These are phyloP conservation scores for Orycteropus afer DNA, from an alignment of 2,113 vertebrate species.

Conservation along the genomic window DNA sequence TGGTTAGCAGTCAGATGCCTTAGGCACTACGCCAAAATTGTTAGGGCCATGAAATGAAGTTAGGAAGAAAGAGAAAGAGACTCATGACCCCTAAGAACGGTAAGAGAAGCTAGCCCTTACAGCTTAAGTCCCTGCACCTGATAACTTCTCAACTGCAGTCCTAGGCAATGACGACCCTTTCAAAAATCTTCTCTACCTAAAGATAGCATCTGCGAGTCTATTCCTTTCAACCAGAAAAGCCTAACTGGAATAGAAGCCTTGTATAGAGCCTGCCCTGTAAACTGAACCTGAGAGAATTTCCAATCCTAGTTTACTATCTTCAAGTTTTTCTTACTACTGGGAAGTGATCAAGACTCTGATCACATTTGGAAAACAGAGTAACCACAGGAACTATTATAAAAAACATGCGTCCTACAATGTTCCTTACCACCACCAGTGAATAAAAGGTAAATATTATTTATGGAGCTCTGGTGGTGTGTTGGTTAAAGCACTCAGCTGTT, in stretches of 20 bases:
- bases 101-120: neutral
- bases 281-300: neutral
- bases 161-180: neutral
- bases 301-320: neutral
- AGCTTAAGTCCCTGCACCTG: neutral
- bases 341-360: constrained; percentile 1
- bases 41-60: neutral
- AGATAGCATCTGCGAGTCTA: neutral
- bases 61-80: neutral
- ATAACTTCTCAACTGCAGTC: neutral
- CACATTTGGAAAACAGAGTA: constrained; percentile 27
- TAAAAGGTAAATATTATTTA: neutral
- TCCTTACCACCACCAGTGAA: constrained; percentile 15
- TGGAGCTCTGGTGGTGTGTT: too few relatives aligned
- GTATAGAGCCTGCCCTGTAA: neutral
- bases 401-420: neutral
- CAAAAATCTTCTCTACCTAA: neutral
- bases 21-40: too few relatives aligned
- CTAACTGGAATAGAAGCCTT: neutral
- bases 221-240: constrained; percentile 10
- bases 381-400: neutral
- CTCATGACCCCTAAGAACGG: neutral
- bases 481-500: too few relatives aligned
- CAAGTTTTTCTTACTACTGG: constrained; percentile 20
- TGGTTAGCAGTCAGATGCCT: too few relatives aligned